These are phyloP conservation scores for Leucoma salicis DNA, from an alignment of 2,888 invertebrate genomes.

Conservation along the genomic window DNA sequence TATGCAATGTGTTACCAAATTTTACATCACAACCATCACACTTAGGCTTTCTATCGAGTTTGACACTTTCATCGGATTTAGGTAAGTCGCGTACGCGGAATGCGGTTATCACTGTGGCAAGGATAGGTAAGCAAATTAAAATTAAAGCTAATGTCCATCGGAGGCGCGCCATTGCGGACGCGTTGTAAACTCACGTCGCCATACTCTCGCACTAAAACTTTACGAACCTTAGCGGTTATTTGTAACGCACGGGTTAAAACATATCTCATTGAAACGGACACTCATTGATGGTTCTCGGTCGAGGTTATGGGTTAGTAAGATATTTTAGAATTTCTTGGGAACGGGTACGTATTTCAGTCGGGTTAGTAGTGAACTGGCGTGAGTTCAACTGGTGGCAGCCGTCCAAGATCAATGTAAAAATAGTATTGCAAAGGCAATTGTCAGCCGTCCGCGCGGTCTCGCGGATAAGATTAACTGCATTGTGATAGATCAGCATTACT, in stretches of 20 bases:
- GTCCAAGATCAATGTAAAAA: slow-evolving; percentile 75
- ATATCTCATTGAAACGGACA: slow-evolving; percentile 52
- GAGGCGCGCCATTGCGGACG: slow-evolving; percentile 73
- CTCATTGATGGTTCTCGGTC: slow-evolving; percentile 63
- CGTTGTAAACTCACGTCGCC: slow-evolving; percentile 71
- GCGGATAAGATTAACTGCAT: slow-evolving; percentile 63
- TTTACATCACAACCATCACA: slow-evolving; percentile 73
- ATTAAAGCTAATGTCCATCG: slow-evolving; percentile 75
- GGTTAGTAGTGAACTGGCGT: slow-evolving; percentile 85
- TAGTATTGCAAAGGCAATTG: slow-evolving; percentile 75
- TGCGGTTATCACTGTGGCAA: slow-evolving; percentile 78
- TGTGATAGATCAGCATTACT: slow-evolving; percentile 38
- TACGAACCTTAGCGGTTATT: slow-evolving; percentile 58
- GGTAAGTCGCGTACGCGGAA: slow-evolving; percentile 77
- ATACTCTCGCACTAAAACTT: slow-evolving; percentile 68
- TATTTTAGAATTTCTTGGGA: slow-evolving; percentile 53
- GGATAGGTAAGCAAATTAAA: slow-evolving; percentile 71
- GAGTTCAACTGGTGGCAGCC: slow-evolving; percentile 77
- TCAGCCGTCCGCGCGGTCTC: slow-evolving; percentile 57
- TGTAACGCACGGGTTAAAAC: slow-evolving; percentile 43
- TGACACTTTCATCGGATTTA: slow-evolving; percentile 54
- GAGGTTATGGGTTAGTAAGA: slow-evolving; percentile 50
- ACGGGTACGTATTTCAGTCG: slow-evolving; percentile 68
- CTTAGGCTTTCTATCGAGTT: slow-evolving; percentile 48
- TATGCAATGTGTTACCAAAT: slow-evolving; percentile 54